Conservation (phyloP, 2,888 invertebrate genomes). For the Panorpa germanica region DNA sequence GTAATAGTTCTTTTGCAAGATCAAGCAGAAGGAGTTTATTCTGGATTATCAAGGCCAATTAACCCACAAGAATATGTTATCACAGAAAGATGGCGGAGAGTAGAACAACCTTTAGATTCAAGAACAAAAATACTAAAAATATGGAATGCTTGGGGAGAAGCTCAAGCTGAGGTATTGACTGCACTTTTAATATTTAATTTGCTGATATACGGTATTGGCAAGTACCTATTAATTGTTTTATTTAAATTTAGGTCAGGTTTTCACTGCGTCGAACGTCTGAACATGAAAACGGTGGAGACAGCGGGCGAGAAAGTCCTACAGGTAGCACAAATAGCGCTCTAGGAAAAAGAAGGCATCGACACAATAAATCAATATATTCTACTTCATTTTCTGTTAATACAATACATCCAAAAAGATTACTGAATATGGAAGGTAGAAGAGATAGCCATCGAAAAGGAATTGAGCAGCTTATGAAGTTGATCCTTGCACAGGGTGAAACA, state of each 20-base stretch:
- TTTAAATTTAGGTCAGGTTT: slow-evolving; percentile 21
- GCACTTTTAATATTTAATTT: not conserved
- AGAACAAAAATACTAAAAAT: slow-evolving; percentile 50
- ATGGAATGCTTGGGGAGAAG: slow-evolving; percentile 56
- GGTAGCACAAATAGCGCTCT: slow-evolving; percentile 22
- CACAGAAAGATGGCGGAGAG: slow-evolving; percentile 51
- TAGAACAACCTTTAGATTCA: slow-evolving; percentile 49
- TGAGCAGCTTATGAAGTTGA: slow-evolving; percentile 30
- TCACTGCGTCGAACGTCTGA: slow-evolving; percentile 20
- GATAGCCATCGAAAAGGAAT: slow-evolving; percentile 22
- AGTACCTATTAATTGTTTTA: too few relatives aligned
- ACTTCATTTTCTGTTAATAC: slow-evolving; percentile 18
- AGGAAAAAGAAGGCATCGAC: slow-evolving; percentile 19
- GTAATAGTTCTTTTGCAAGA: slow-evolving; percentile 42
- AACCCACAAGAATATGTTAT: slow-evolving; percentile 35
- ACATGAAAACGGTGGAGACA: slow-evolving; percentile 18
- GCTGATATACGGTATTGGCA: not conserved
- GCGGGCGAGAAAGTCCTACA: slow-evolving; percentile 24
- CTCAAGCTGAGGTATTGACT: slow-evolving; percentile 31
- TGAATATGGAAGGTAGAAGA: too few relatives aligned
- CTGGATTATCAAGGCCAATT: slow-evolving; percentile 17
- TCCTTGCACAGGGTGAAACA: slow-evolving; percentile 36
- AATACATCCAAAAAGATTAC: slow-evolving; percentile 22
- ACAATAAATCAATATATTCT: slow-evolving; percentile 15
- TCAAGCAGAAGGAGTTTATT: slow-evolving; percentile 9